A percentile compares a stretch with the other conserved stretches of the same genome.
These are phyloP conservation scores for Shargacucullia verbasci DNA, from an alignment of 2,888 invertebrate species.

Conservation along the genomic window DNA sequence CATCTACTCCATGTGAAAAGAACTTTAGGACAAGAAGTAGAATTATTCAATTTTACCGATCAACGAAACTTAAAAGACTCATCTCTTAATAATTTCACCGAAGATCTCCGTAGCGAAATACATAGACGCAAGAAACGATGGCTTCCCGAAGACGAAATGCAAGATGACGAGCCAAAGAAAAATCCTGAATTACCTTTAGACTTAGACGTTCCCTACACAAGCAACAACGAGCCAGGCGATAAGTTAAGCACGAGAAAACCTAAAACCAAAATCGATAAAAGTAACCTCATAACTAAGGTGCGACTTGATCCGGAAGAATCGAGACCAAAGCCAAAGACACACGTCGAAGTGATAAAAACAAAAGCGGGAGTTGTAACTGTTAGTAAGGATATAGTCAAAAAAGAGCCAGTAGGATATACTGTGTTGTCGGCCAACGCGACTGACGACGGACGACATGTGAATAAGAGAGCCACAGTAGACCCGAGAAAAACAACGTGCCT, in stretches of 20 bases:
- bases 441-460: conserved; percentile 90
- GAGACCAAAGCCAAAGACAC: conserved; percentile 91
- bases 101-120: conserved; percentile 77
- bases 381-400: conserved; percentile 90
- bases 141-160: conserved; percentile 91
- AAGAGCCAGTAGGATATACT: conserved; percentile 86
- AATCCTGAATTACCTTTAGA: conserved; percentile 91
- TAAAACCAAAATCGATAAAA: conserved; percentile 87
- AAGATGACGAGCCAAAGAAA: conserved; percentile 89
- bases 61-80: conserved; percentile 69
- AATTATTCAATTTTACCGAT: conserved; percentile 81
- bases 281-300: conserved; percentile 87
- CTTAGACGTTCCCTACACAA: conserved; percentile 91
- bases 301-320: conserved; percentile 86
- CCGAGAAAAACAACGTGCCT: conserved; percentile 98
- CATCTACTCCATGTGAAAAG: conserved; percentile 89
- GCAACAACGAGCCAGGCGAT: conserved; percentile 88
- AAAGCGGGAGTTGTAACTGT: conserved; percentile 91
- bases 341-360: conserved; percentile 91
- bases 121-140: conserved; percentile 89
- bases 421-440: conserved; percentile 82
- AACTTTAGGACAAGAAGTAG: conserved; percentile 74
- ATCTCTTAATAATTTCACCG: conserved; percentile 74
- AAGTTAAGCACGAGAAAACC: conserved; percentile 85
- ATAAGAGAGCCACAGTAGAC: conserved; percentile 92